phyloP scores from a whole-genome alignment of 35 echinoderm and acorn worm species.

The Hemicentrotus pulcherrimus region DNA sequence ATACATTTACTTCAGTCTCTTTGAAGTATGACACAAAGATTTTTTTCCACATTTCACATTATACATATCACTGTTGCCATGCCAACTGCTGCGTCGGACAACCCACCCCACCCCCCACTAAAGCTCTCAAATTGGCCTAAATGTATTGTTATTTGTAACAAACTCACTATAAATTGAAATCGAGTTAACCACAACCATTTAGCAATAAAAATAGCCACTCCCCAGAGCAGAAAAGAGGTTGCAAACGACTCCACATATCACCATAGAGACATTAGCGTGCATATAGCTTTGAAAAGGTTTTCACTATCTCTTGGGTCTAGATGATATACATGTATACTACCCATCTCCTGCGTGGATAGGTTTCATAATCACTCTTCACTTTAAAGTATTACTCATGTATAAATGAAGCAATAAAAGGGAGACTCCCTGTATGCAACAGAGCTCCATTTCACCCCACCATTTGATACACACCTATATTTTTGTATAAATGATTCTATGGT shows the following conservation, averaged over 20 bases:
- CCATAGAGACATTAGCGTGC: not conserved
- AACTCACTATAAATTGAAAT: slow-evolving; percentile 6
- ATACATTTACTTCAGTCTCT: not conserved
- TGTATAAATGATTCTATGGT: too few relatives aligned
- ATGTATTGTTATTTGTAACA: not conserved
- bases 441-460: too few relatives aligned
- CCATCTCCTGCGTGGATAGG: not conserved
- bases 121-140: not conserved
- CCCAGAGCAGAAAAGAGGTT: not conserved
- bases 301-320: not conserved
- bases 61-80: not conserved
- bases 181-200: slow-evolving; percentile 11
- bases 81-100: not conserved
- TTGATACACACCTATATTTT: too few relatives aligned
- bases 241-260: not conserved
- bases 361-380: not conserved
- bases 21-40: not conserved
- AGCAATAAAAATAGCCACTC: slow-evolving; percentile 1
- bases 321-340: not conserved
- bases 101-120: not conserved
- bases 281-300: not conserved
- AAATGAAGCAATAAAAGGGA: too few relatives aligned
- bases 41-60: not conserved
- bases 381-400: not conserved
- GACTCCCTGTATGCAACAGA: too few relatives aligned